A percentile compares a stretch with the other conserved stretches of the same genome.
Evolutionary conservation across 2,113 vertebrate genomes (phyloP).

Genomic region (Cairina moschata): DNA sequence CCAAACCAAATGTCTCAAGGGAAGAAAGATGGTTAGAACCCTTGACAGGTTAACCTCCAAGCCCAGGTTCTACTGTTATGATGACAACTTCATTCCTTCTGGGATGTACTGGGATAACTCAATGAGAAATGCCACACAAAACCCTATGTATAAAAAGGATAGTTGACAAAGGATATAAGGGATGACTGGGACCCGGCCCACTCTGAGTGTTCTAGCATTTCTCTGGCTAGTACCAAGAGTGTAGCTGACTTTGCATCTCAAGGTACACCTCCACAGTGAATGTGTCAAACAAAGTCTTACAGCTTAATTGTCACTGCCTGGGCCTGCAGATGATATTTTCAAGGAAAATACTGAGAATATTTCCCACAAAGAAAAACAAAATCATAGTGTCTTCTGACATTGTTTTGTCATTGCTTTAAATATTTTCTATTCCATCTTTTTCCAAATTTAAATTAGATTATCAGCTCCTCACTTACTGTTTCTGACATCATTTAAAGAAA

Average conservation of each 20-base stretch:
- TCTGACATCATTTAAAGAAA: not conserved
- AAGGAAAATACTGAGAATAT: not conserved
- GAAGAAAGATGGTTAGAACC: rapidly evolving
- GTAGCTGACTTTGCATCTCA: not conserved
- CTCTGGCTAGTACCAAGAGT: not conserved
- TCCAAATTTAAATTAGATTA: slow-evolving; percentile 26
- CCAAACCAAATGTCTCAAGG: not conserved
- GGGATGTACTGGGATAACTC: not conserved
- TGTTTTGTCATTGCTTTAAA: slow-evolving; percentile 48
- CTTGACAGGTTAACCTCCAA: not conserved
- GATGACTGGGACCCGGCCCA: not conserved
- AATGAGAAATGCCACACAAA: not conserved
- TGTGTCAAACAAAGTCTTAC: not conserved
- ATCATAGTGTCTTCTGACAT: slow-evolving; percentile 14
- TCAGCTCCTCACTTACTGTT: not conserved
- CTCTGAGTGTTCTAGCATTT: not conserved
- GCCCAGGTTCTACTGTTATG: not conserved
- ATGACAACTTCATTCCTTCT: not conserved
- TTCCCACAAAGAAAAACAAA: slow-evolving; percentile 34
- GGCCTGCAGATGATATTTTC: not conserved
- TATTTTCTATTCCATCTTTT: slow-evolving; percentile 29
- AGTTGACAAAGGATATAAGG: not conserved
- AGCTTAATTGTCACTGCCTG: not conserved
- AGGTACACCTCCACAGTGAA: not conserved
- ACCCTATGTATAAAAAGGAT: not conserved